Evolutionary conservation across 2,113 vertebrate species (phyloP), one percentile per base, ranked within the genome.

Genomic region (Festucalex cinctus): DNA sequence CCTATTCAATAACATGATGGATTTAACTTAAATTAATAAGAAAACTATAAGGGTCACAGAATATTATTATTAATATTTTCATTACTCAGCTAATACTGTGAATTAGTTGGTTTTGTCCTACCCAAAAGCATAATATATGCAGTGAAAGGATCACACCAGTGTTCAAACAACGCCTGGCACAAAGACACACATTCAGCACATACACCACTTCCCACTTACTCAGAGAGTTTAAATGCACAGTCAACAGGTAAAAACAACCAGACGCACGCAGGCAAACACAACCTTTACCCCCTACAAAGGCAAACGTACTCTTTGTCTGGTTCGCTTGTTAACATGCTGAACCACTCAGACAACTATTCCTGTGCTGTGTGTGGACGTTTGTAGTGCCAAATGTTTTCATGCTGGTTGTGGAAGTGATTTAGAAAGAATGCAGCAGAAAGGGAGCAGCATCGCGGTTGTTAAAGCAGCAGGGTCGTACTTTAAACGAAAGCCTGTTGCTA

Each of bases 351-450:
- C 84, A 74, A 80, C 78, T 80, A 78, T 86, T 85, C 75, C 69
- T 79, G 79, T 73, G 69, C 73, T 63, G 57, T 37, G 32, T 35
- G 32, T 49, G 72, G 73, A 58, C 78, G 72, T 81, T 74, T 78
- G 76, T 54, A 37, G 64, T 28, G 9, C 51, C 73, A 66, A 20
- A 64, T 78, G 73, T 81, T 80, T 86, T 83, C 67, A 79, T 85
- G 82, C 74, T 85, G 73, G 73, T 67, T 76, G 81, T 88, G 86
- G 87, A 86, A 89, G 86, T 85, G 69, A 90, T 93, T 91, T 91
- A 87, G 88, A 92, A 92, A 90, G 90, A 91, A 93, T 91, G 90
- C 82, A 65, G 85, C 83, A 82, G 75, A 80, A 83, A 83, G 72
- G 83, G 83, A 85, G 84, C 81, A 65, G 75, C 73, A 71, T 70